These are phyloP conservation scores for Alligator mississippiensis DNA, from an alignment of 2,113 vertebrate species.

Conservation along the genomic window DNA sequence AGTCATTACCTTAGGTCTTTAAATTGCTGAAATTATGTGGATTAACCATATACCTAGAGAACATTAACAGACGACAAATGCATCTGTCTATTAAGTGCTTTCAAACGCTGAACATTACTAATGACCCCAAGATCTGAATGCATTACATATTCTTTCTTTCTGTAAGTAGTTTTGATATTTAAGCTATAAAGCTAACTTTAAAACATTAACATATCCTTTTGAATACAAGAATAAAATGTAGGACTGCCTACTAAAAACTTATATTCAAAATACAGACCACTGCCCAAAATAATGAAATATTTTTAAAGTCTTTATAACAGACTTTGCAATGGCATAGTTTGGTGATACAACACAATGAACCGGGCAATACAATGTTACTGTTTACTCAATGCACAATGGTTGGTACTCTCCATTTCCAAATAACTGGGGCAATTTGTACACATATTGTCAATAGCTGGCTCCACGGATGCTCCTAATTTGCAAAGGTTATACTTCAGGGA, in stretches of 20 bases:
- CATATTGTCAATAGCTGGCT: not conserved
- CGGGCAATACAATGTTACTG: not conserved
- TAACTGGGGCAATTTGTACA: not conserved
- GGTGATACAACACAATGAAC: not conserved
- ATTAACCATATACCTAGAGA: conserved; percentile 20
- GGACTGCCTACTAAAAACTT: not conserved
- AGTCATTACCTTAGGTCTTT: not conserved
- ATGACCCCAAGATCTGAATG: not conserved
- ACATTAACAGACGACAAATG: conserved; percentile 24
- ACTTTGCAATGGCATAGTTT: not conserved
- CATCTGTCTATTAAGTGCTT: conserved; percentile 9
- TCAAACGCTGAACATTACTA: not conserved
- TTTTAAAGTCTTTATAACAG: not conserved
- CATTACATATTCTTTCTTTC: not conserved
- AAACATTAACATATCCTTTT: conserved; percentile 2
- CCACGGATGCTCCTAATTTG: not conserved
- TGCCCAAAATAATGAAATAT: not conserved
- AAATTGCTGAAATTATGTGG: conserved; percentile 17
- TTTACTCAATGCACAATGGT: not conserved
- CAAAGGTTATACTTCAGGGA: not conserved
- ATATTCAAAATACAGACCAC: not conserved
- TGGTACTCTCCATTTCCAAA: not conserved
- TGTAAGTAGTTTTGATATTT: conserved; percentile 9
- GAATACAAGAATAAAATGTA: not conserved
- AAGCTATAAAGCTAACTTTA: not conserved